Conservation (phyloP, 2,888 invertebrate species). For the Oscheius onirici region DNA sequence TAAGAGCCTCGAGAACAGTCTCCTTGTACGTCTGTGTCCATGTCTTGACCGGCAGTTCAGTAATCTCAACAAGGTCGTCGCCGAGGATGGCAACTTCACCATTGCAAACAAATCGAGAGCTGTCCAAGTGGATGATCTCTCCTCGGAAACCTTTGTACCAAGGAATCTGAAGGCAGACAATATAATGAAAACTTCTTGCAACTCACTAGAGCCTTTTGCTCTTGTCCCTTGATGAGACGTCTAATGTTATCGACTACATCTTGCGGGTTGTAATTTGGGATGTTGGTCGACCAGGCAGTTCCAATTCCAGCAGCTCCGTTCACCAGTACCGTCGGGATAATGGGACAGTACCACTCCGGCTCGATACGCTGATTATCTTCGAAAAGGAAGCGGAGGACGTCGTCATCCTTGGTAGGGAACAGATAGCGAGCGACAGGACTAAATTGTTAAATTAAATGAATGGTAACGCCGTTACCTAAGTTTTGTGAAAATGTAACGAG, state of each 20-base stretch:
- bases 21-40: conserved; percentile 99
- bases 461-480: conserved; percentile 74
- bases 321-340: conserved; percentile 93
- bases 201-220: conserved; percentile 76
- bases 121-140: conserved; percentile 59
- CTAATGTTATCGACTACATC: conserved; percentile 83
- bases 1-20: conserved; percentile 86
- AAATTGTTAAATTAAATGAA: conserved; percentile 30
- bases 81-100: conserved; percentile 79
- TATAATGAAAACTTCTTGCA: not conserved
- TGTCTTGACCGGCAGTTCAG: conserved; percentile 89
- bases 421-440: conserved; percentile 84
- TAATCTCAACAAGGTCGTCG: conserved; percentile 86
- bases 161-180: conserved; percentile 47
- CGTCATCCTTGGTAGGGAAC: conserved; percentile 88
- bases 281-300: conserved; percentile 73
- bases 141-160: conserved; percentile 70
- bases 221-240: conserved; percentile 83
- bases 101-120: conserved; percentile 76
- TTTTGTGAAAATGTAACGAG: conserved; percentile 96
- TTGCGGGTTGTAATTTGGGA: conserved; percentile 92
- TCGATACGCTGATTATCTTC: conserved; percentile 96
- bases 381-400: conserved; percentile 84
- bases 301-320: conserved; percentile 87
- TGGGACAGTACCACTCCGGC: conserved; percentile 86